Conservation (phyloP, 2,888 invertebrate genomes). For the Gasteruption jaculator region DNA sequence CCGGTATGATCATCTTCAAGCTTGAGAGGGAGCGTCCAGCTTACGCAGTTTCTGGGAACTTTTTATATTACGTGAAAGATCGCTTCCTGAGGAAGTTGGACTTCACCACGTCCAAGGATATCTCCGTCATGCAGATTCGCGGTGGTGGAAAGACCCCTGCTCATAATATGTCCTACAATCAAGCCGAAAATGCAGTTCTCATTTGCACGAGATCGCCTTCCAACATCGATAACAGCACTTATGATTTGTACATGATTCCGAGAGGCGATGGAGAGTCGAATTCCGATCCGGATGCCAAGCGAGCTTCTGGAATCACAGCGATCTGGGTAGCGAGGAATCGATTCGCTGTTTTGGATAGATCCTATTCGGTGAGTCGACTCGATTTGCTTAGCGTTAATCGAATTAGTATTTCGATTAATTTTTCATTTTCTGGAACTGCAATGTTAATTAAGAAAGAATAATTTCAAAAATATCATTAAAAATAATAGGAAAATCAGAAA, state of each 20-base stretch:
- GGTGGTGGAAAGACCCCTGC: slow-evolving; percentile 73
- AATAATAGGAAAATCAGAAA: slow-evolving; percentile 4
- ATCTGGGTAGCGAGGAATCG: slow-evolving; percentile 96
- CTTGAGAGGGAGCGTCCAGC: slow-evolving; percentile 95
- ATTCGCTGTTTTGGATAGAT: slow-evolving; percentile 93
- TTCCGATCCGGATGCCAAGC: slow-evolving; percentile 67
- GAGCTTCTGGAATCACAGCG: slow-evolving; percentile 87
- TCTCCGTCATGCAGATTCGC: slow-evolving; percentile 87
- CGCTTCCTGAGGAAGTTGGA: slow-evolving; percentile 86
- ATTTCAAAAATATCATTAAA: slow-evolving; percentile 6
- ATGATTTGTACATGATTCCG: slow-evolving; percentile 89
- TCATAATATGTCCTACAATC: slow-evolving; percentile 92
- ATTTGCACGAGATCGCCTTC: slow-evolving; percentile 73
- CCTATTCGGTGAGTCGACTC: slow-evolving; percentile 76
- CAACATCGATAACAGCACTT: slow-evolving; percentile 84
- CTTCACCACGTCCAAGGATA: slow-evolving; percentile 88
- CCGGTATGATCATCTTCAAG: slow-evolving; percentile 83
- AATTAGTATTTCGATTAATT: not conserved
- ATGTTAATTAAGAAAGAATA: not conserved
- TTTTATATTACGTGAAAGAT: slow-evolving; percentile 95
- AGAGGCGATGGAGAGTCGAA: slow-evolving; percentile 60
- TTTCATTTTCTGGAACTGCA: not conserved
- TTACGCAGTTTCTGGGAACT: slow-evolving; percentile 88
- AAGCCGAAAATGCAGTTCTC: slow-evolving; percentile 92
- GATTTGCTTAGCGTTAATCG: not conserved